Evolutionary conservation across 2,797 vertebrate species (phyloP).

Genomic region (Urophycis tenuis): DNA sequence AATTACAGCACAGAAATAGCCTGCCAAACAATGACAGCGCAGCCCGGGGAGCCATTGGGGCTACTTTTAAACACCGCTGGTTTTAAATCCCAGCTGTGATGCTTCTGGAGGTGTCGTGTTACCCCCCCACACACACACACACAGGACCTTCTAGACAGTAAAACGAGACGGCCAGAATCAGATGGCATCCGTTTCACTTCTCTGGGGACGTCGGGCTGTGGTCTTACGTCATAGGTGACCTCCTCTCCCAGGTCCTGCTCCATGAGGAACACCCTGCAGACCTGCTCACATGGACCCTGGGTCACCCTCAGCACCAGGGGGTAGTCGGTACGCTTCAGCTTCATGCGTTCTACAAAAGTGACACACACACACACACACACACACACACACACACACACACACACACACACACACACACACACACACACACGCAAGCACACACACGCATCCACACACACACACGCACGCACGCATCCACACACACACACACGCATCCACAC

Average conservation of each 20-base stretch:
- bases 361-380: constrained; percentile 9
- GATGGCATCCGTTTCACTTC: not conserved
- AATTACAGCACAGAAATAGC: not conserved
- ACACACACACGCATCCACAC: no score
- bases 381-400: constrained; percentile 20
- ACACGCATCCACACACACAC: no score
- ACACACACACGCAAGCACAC: no score
- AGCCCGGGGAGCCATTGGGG: not conserved
- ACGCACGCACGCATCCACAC: no score
- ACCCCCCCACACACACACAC: no score
- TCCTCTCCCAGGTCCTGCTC: constrained; percentile 93
- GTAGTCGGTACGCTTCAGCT: constrained; percentile 82
- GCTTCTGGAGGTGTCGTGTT: not conserved
- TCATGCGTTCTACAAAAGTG: constrained; percentile 81
- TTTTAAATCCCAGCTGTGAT: no score
- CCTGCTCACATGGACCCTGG: constrained; percentile 94
- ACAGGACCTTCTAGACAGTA: not conserved
- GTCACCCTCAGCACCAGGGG: constrained; percentile 86
- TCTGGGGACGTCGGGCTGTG: not conserved
- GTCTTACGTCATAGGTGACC: constrained; percentile 90
- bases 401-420: constrained; percentile 2
- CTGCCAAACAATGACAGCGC: not conserved
- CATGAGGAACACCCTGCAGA: constrained; percentile 95
- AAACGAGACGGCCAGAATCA: not conserved
- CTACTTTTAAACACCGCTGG: not conserved